A percentile compares a stretch with the other conserved stretches of the same genome.
Conservation (phyloP, 2,888 invertebrate genomes). For the Patella depressa region DNA sequence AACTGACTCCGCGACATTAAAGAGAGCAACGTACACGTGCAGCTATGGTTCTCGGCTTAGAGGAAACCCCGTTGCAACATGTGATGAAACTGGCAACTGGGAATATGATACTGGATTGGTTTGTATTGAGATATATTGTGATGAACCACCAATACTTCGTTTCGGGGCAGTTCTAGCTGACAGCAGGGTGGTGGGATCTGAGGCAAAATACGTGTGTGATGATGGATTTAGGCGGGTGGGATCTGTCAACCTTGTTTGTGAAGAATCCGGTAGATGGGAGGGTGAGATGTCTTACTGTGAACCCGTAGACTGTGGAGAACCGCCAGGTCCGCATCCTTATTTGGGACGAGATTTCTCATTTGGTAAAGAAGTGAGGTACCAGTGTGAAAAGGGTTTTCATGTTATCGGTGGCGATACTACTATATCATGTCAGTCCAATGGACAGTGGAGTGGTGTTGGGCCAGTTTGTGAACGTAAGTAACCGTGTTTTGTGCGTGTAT, state of each 20-base stretch:
- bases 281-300: conserved; percentile 54
- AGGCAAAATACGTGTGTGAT: conserved; percentile 29
- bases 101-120: conserved; percentile 49
- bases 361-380: conserved; percentile 74
- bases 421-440: conserved; percentile 75
- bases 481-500: conserved; percentile 16
- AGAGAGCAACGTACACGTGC: not conserved
- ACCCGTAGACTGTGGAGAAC: conserved; percentile 50
- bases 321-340: conserved; percentile 38
- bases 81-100: conserved; percentile 29
- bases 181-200: conserved; percentile 2
- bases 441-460: conserved; percentile 54
- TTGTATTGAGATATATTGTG: conserved; percentile 47
- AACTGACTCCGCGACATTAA: not conserved
- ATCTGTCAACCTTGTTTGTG: conserved; percentile 48
- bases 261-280: conserved; percentile 60
- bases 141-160: conserved; percentile 39
- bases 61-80: conserved; percentile 35
- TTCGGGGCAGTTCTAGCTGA: conserved; percentile 10
- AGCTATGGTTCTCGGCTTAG: conserved; percentile 44
- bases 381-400: conserved; percentile 89
- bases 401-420: conserved; percentile 86
- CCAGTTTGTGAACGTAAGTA: conserved; percentile 54
- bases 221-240: conserved; percentile 43
- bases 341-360: conserved; percentile 35